Evolutionary conservation across 1,140 invertebrate genomes (phyloP).

Genomic region (Drosophila orosa): DNA sequence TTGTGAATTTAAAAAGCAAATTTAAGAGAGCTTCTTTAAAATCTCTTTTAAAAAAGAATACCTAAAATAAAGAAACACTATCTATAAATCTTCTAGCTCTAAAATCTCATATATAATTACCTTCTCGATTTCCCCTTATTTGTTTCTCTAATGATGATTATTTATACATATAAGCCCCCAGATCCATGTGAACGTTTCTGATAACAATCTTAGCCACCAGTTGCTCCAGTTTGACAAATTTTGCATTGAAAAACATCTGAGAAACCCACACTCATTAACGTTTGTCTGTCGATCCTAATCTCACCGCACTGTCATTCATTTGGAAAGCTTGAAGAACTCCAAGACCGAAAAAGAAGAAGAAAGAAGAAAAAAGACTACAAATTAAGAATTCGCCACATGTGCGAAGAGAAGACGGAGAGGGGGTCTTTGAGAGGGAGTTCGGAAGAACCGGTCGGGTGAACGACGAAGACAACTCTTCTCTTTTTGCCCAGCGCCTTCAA

Average conservation of each 20-base stretch:
- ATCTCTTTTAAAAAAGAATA: neutral
- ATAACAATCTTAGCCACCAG: slow-evolving; percentile 9
- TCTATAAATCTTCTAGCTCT: neutral
- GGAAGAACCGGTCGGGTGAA: slow-evolving; percentile 39
- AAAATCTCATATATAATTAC: neutral
- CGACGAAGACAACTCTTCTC: slow-evolving; percentile 26
- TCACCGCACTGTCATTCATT: slow-evolving; percentile 27
- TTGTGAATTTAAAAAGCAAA: neutral
- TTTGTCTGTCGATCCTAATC: slow-evolving; percentile 28
- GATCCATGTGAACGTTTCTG: neutral
- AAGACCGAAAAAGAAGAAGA: neutral
- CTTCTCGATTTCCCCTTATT: neutral
- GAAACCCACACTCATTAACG: slow-evolving; percentile 29
- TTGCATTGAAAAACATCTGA: slow-evolving; percentile 1
- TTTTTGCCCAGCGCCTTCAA: slow-evolving; percentile 27
- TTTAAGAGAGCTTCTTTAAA: neutral
- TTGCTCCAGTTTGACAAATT: slow-evolving; percentile 39
- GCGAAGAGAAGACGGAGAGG: slow-evolving; percentile 10
- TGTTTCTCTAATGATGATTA: neutral
- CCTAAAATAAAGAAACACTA: neutral
- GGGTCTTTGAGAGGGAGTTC: neutral
- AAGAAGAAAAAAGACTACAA: neutral
- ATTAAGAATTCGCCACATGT: slow-evolving; percentile 42
- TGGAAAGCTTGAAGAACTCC: slow-evolving; percentile 34
- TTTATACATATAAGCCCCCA: neutral